Base-by-base conservation (phyloP, 1,140 invertebrate genomes). In the Temnothorax curvispinosus region DNA sequence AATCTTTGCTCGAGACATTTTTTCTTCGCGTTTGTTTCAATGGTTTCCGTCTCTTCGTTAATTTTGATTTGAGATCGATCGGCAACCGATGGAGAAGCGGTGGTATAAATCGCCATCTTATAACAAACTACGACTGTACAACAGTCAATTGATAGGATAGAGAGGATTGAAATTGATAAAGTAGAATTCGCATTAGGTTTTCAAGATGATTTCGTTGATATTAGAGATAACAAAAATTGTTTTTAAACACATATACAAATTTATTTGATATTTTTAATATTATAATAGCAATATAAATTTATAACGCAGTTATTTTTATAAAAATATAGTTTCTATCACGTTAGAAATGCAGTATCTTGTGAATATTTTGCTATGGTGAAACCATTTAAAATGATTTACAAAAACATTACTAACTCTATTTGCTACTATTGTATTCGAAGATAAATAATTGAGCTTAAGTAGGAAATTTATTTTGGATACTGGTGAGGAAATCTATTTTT, bases 91-190 rank as follows among this genome's bases (percentile, higher is more conserved):
- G 52, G 47, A 13, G 11, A 3, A 18, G 2, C 8, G 0, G 27
- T 9, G 21, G 3, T 52, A 13, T 9, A 64, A 9, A n/a, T 62
- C 21, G 65, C n/a, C 64, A 87, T 89, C 62, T 81, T 60, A 21
- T 54, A 32, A 87, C 65, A 58, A 76, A 58, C 27, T 9, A 15
- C 18, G 5, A 78, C 3, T 21, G n/a, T 32, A n/a, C n/a, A 38
- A 74, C 15, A 81, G 21, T 52, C 64, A 56, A 72, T 69, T 69
- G 21, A 69, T 47, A 1, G n/a, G 38, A 27, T 35, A 13, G 4
- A 21, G 7, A 60, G 27, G 9, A 60, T 82, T 44, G 6, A 2
- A 72, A 72, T n/a, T 44, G 21, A 41, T 27, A 44, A 47, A 62
- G 8, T 60, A 18, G 4, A 62, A 35, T 50, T 62, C 9, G 58